Base-by-base conservation (phyloP, 2,888 invertebrate genomes). In the Agriopis aurantiaria region DNA sequence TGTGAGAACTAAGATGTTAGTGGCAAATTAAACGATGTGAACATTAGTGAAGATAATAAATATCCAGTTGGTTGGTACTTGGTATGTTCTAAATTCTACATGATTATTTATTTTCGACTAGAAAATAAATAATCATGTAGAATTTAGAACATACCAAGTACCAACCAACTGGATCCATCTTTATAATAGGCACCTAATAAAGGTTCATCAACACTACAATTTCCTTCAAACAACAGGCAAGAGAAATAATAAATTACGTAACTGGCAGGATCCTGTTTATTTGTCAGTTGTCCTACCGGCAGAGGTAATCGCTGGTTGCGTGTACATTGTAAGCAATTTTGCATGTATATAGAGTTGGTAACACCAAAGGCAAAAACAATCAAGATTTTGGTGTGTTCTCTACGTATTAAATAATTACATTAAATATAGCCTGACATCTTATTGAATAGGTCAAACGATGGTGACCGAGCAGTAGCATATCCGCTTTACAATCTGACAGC, bases 201-300 rank as follows among this genome's bases (percentile, higher is more conserved):
- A 23, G 17, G 17, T 23, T 23, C 68, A 65, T 66, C 69, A 64
- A 75, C 78, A 79, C 74, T 72, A 76, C 77, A 80, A 80, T 82
- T 83, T 81, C 75, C 70, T 65, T 66, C 76, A 77, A 80, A 79
- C 78, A 79, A 77, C 76, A 75, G 71, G 73, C 75, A 72, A 76
- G 77, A 81, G 81, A 80, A 84, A 83, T 85, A 84, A 85, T 87
- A 87, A 87, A 85, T 91, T 88, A 88, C 86, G 89, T 88, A 91
- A 91, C 89, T 88, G 88, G 84, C 88, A 86, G 89, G 85, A 87
- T 90, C 84, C 86, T 85, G 90, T 90, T 86, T 89, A 87, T 92
- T 89, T 91, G 91, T 91, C 89, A 88, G 90, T 87, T 83, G 87
- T 86, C 83, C 81, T 82, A 78, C 83, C 80, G 77, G 84, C 82